phyloP scores from a whole-genome alignment of 2,113 vertebrate genomes.

The Hemibagrus wyckioides region DNA sequence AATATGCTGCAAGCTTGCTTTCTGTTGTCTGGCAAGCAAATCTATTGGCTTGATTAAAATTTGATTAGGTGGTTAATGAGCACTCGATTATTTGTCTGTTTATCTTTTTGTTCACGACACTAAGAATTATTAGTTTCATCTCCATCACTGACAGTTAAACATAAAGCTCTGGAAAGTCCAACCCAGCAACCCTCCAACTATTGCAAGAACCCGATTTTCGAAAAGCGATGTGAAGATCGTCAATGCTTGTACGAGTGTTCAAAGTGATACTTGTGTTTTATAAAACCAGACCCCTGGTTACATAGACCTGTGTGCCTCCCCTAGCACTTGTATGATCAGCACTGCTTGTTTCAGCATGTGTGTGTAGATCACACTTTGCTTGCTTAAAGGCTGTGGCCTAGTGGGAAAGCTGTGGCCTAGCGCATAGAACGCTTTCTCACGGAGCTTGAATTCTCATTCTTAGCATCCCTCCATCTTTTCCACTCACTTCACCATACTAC shows the following conservation, averaged over 20 bases:
- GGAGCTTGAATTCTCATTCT: slow-evolving; percentile 47
- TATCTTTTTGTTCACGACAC: not conserved
- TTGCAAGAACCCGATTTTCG: not conserved
- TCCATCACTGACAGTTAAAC: not conserved
- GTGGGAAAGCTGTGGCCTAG: slow-evolving; percentile 46
- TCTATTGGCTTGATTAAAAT: not conserved
- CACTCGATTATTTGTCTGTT: not conserved
- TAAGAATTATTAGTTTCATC: not conserved
- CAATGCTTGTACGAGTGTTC: not conserved
- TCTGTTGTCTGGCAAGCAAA: not conserved
- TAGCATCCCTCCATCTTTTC: slow-evolving; percentile 46
- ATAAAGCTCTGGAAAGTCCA: not conserved
- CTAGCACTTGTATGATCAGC: slow-evolving; percentile 14
- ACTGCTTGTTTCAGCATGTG: not conserved
- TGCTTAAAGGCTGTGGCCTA: slow-evolving; percentile 47
- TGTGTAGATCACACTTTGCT: slow-evolving; percentile 10
- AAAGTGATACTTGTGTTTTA: slow-evolving; percentile 24
- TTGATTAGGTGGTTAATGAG: not conserved
- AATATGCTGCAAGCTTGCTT: not conserved
- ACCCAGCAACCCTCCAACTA: not conserved
- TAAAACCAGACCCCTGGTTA: slow-evolving; percentile 15
- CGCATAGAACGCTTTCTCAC: slow-evolving; percentile 44
- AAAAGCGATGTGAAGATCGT: not conserved
- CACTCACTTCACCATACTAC: slow-evolving; percentile 39
- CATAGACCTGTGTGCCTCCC: not conserved